Percentiles rank a stretch among this genome's conserved stretches.
Conservation (phyloP, 2,888 invertebrate genomes). For the Melikaiella ostensackeni region DNA sequence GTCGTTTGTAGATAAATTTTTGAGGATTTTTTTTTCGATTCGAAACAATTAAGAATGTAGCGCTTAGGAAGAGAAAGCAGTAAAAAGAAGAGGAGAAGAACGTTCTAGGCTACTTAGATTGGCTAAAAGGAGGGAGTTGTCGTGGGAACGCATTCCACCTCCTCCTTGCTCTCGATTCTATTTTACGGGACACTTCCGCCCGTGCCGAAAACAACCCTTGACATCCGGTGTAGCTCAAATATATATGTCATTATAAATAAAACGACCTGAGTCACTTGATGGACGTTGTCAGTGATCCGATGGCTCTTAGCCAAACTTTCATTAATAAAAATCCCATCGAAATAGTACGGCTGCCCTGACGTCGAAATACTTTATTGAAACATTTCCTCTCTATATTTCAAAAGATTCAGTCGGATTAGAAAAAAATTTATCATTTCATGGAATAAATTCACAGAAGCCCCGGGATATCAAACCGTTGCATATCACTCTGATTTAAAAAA, state of each 20-base stretch:
- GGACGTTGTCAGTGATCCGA: conserved; percentile 37
- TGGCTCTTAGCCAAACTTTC: conserved; percentile 33
- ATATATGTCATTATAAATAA: conserved; percentile 29
- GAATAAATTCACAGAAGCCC: too few relatives aligned
- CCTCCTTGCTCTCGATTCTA: neutral
- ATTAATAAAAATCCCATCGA: conserved; percentile 35
- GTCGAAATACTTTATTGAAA: conserved; percentile 20
- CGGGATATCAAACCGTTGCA: too few relatives aligned
- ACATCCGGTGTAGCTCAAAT: conserved; percentile 12
- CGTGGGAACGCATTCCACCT: conserved; percentile 6
- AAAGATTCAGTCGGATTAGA: neutral
- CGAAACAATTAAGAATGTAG: neutral
- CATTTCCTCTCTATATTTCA: neutral
- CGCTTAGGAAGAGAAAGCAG: neutral
- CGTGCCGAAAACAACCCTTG: conserved; percentile 24
- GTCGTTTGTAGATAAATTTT: too few relatives aligned
- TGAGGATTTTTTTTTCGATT: too few relatives aligned
- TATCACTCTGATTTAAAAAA: too few relatives aligned
- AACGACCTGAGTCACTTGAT: conserved; percentile 18
- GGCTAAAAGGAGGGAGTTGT: neutral
- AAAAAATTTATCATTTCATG: neutral
- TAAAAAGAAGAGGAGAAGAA: neutral
- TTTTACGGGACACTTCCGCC: conserved; percentile 21
- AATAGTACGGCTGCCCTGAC: neutral
- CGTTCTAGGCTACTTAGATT: neutral